Percentiles rank a stretch among this genome's conserved stretches.
Conservation (phyloP, 2,113 vertebrate genomes). For the Phoenicopterus ruber region DNA sequence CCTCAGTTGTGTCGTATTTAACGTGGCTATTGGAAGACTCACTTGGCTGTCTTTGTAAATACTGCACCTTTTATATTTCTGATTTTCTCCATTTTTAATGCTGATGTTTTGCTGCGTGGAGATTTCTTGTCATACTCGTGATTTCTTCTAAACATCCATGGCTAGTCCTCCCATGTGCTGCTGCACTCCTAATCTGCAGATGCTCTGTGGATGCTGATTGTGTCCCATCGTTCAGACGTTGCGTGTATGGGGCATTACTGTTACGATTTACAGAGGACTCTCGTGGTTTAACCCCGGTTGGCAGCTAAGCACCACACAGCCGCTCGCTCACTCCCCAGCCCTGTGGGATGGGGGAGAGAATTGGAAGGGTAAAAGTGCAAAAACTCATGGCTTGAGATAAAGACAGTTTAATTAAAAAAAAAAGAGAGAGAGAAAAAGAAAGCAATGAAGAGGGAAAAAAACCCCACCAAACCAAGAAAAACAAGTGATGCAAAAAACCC, state of each 20-base stretch:
- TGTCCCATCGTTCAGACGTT: neutral
- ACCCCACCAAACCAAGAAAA: neutral
- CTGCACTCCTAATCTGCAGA: neutral
- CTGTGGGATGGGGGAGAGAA: neutral
- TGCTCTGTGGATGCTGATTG: neutral
- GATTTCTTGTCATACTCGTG: neutral
- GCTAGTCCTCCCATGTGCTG: neutral
- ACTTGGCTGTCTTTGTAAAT: constrained; percentile 1
- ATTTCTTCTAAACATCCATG: neutral
- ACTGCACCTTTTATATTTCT: neutral
- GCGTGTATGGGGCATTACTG: neutral
- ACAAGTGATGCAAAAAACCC: neutral
- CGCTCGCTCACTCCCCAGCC: neutral
- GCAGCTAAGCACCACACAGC: neutral
- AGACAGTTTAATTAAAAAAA: neutral
- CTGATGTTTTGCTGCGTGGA: neutral
- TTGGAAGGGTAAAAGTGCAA: neutral
- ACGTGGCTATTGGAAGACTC: neutral
- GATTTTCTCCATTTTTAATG: neutral
- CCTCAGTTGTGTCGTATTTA: constrained; percentile 7
- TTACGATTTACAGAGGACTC: neutral
- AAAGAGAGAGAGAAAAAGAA: neutral
- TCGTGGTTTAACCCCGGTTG: neutral
- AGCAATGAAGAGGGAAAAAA: neutral
- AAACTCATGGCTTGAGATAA: neutral